A percentile compares a stretch with the other conserved stretches of the same genome.
phyloP scores from a whole-genome alignment of 2,888 invertebrate species.

The Stramonita haemastoma region DNA sequence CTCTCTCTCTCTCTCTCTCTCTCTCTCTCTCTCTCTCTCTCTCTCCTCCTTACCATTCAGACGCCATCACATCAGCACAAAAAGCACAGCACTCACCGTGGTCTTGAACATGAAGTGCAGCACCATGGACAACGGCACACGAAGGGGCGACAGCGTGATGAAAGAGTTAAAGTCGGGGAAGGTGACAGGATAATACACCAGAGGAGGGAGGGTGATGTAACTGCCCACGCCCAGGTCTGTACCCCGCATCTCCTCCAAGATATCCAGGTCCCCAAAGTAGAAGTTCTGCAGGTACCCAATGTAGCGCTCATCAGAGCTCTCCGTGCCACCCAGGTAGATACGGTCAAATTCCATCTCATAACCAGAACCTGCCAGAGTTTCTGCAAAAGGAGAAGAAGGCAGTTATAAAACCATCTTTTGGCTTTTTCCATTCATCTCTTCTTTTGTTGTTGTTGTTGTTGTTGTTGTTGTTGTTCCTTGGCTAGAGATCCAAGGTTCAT shows the following conservation, averaged over 20 bases:
- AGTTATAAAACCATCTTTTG: too few relatives aligned
- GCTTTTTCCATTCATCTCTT: too few relatives aligned
- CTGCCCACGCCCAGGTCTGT: conserved; percentile 37
- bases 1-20: too few relatives aligned
- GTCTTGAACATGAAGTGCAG: conserved; percentile 71
- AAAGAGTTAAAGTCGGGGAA: conserved; percentile 56
- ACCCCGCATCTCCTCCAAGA: conserved; percentile 54
- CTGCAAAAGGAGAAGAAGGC: conserved; percentile 46
- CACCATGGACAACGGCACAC: conserved; percentile 54
- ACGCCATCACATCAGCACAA: not conserved
- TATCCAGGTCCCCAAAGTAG: conserved; percentile 58
- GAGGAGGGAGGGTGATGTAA: conserved; percentile 53
- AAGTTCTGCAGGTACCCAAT: conserved; percentile 69
- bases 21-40: too few relatives aligned
- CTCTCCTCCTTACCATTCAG: not conserved
- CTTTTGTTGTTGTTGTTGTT: too few relatives aligned
- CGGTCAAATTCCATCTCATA: conserved; percentile 60
- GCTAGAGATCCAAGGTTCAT: too few relatives aligned
- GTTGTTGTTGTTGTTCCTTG: too few relatives aligned
- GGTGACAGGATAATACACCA: conserved; percentile 65
- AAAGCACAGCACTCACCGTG: conserved; percentile 29
- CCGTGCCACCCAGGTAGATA: conserved; percentile 61
- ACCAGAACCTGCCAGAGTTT: conserved; percentile 59
- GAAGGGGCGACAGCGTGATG: conserved; percentile 58
- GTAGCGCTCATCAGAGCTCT: conserved; percentile 50